Base-by-base conservation (phyloP, 2,888 invertebrate genomes). In the Agrenia bidenticulata region DNA sequence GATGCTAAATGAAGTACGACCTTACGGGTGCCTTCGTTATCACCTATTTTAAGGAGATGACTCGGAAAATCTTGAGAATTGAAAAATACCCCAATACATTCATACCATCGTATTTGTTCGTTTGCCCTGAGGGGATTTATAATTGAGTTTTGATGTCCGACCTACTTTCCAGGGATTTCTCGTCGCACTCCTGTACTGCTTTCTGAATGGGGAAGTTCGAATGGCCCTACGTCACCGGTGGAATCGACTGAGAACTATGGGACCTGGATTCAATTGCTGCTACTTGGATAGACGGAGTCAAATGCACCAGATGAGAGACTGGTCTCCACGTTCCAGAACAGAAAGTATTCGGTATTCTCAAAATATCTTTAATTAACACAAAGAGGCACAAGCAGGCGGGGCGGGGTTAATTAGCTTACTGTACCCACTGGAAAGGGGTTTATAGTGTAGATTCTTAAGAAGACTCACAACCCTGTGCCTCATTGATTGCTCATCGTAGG, bases 101-200 rank as follows among this genome's bases (percentile, higher is more conserved):
- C n/a, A n/a, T n/a, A n/a, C n/a, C n/a, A n/a, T n/a, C n/a, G n/a
- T n/a, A n/a, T n/a, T n/a, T n/a, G n/a, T n/a, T n/a, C n/a, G n/a
- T n/a, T n/a, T n/a, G n/a, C n/a, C n/a, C n/a, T n/a, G n/a, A 13
- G 39, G 15, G 39, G 23, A 45, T 23, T 51, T 37, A 26, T 64
- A 53, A 51, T 63, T 49, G 15, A 45, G 41, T 23, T 23, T 32
- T 11, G 11, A 32, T 32, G 32, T 11, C 32, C 19, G 5, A 45
- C 23, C 4, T 21, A 66, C 61, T 63, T 81, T 81, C 2, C 81
- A 94, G 94, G 94, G 94, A 67, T 89, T 94, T 78, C 89, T 88
- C 59, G 93, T 94, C 68, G 91, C 94, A 2, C 81, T 94, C 66
- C 90, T 94, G 82, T 94, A 93, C 82, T 94, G 94, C 81, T 94